A percentile compares a stretch with the other conserved stretches of the same genome.
These are phyloP conservation scores for Danio albolineatus DNA, from an alignment of 2,797 vertebrate genomes.

Conservation along the genomic window DNA sequence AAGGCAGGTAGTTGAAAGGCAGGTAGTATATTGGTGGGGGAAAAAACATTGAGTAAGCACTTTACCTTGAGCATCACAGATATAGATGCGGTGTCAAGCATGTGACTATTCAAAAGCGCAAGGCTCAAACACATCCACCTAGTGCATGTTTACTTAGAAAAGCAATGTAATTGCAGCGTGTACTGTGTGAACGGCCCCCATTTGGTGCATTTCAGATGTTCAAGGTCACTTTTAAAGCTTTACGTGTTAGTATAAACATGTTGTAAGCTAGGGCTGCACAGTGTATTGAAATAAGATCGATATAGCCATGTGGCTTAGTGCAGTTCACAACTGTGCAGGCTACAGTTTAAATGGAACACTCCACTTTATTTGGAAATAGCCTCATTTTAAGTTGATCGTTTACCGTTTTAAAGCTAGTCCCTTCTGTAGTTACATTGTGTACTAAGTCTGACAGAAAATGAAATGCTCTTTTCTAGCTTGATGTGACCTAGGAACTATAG, in stretches of 20 bases:
- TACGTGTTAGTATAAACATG: slow-evolving; percentile 3
- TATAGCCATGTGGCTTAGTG: neutral
- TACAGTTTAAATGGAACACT: neutral
- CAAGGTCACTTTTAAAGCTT: neutral
- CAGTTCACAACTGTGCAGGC: neutral
- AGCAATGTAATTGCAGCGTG: neutral
- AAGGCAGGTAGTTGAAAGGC: neutral
- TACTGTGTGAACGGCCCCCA: neutral
- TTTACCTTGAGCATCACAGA: neutral
- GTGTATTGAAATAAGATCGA: neutral
- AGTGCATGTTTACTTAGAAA: neutral
- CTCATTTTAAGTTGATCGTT: no score
- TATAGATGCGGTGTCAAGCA: neutral
- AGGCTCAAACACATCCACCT: neutral
- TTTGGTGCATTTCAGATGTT: neutral
- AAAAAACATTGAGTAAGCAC: neutral
- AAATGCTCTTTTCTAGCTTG: no score
- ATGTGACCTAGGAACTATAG: no score
- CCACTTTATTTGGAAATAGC: no score
- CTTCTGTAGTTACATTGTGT: no score
- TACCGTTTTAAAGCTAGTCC: no score
- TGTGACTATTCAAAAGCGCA: neutral
- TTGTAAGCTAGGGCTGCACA: neutral
- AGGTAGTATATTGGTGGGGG: no score
- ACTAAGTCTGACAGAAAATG: no score